Evolutionary conservation across 2,113 vertebrate genomes (phyloP).

Genomic region (Oncorhynchus nerka): DNA sequence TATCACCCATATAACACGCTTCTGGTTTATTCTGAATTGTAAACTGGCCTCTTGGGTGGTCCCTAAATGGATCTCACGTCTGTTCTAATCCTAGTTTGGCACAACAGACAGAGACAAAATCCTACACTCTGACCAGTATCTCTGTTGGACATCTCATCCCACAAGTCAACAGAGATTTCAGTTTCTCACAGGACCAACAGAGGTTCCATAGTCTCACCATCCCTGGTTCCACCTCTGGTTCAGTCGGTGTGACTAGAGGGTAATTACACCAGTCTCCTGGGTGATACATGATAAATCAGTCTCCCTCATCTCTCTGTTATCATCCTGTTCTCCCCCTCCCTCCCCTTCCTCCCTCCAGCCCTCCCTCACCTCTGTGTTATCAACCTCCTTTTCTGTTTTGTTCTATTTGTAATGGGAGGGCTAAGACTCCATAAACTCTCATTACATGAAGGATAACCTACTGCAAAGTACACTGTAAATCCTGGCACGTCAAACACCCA

Average conservation of each 20-base stretch:
- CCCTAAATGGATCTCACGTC: background rate
- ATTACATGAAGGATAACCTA: too few relatives aligned
- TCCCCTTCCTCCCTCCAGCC: too few relatives aligned
- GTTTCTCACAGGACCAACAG: background rate
- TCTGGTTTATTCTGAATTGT: background rate
- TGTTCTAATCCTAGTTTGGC: background rate
- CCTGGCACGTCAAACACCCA: background rate
- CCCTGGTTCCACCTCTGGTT: too few relatives aligned
- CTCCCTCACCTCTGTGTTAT: too few relatives aligned
- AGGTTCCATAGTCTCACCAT: background rate
- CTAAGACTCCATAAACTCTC: too few relatives aligned
- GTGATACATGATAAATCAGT: background rate
- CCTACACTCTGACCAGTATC: background rate
- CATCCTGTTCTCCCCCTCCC: too few relatives aligned
- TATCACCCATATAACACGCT: background rate
- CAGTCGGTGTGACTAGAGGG: background rate
- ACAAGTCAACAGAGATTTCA: background rate
- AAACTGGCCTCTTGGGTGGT: background rate
- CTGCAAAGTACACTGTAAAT: too few relatives aligned
- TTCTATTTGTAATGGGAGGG: too few relatives aligned
- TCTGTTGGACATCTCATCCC: background rate
- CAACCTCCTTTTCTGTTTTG: too few relatives aligned
- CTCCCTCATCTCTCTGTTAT: background rate
- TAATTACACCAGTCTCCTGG: background rate
- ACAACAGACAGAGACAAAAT: background rate